phyloP scores from a whole-genome alignment of 2,113 vertebrate genomes.

The Galemys pyrenaicus region DNA sequence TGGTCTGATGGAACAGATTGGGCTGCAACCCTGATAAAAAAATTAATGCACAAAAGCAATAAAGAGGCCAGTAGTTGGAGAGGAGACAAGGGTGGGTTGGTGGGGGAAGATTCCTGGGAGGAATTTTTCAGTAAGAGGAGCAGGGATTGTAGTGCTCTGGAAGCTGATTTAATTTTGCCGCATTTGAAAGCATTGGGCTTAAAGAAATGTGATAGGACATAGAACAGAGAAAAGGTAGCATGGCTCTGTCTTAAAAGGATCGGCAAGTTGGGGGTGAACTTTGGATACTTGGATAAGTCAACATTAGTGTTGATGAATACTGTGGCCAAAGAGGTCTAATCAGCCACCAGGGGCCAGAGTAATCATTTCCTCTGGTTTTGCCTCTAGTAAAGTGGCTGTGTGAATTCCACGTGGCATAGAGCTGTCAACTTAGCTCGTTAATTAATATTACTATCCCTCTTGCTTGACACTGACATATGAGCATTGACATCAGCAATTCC shows the following conservation, averaged over 20 bases:
- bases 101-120: not conserved
- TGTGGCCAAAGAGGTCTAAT: not conserved
- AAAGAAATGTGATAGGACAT: not conserved
- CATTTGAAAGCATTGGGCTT: not conserved
- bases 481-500: constrained; percentile 17
- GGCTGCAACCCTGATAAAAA: constrained; percentile 61
- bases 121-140: not conserved
- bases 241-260: not conserved
- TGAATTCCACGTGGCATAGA: not conserved
- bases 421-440: constrained; percentile 42
- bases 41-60: constrained; percentile 70
- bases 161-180: not conserved
- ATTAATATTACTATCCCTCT: constrained; percentile 49
- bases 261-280: not conserved
- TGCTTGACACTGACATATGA: not conserved
- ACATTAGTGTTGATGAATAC: not conserved
- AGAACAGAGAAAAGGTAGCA: not conserved
- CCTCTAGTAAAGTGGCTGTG: not conserved
- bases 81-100: not conserved
- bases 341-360: no score
- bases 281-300: not conserved
- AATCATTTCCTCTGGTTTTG: not conserved
- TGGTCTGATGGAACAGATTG: constrained; percentile 57
- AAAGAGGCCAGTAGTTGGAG: not conserved
- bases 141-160: not conserved